Base-by-base conservation (phyloP, 1,140 invertebrate species). In the Physella acuta region DNA sequence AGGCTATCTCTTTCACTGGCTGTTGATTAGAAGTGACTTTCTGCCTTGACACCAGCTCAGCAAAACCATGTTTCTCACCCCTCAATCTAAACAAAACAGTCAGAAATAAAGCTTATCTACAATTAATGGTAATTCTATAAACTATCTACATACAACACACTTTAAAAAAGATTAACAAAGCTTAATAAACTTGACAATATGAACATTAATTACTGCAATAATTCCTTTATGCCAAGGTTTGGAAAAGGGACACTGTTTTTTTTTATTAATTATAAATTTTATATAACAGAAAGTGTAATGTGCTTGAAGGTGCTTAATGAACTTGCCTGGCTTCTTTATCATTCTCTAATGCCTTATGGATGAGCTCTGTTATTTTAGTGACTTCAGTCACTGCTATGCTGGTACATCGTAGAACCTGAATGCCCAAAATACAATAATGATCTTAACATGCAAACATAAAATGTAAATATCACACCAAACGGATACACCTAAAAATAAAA, bases 301-400 rank as follows among this genome's bases (percentile, higher is more conserved):
- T 26, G 17, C 8, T 26, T 58, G 5, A 59, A 30, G 11, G 34
- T 28, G 20, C 5, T 2, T 11, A 28, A 24, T 51, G 0, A 0
- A 34, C 70, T 64, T 69, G 79, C 79, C 81, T 81, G 36, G 77
- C 79, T 59, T 73, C 59, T 65, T 89, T 87, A 87, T 96, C 93
- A 73, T 87, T 82, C 70, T 88, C 86, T 0, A 97, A 86, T 33
- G 88, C 87, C 59, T 89, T 86, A 82, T 92, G 92, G 14, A 97
- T 90, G 58, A 90, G 83, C 69, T 91, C 88, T 26, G 95, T 91
- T 31, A 95, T 84, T 65, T 88, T 84, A 76, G 87, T 88, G 28
- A 91, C 91, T 77, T 91, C 89, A 44, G 89, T 88, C 28, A 91
- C 88, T 33, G 93, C 93, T 78, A 89, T 89, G 62, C 88, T 87